Base-by-base conservation (phyloP, 2,113 vertebrate genomes). In the Dicrurus megarhynchus region DNA sequence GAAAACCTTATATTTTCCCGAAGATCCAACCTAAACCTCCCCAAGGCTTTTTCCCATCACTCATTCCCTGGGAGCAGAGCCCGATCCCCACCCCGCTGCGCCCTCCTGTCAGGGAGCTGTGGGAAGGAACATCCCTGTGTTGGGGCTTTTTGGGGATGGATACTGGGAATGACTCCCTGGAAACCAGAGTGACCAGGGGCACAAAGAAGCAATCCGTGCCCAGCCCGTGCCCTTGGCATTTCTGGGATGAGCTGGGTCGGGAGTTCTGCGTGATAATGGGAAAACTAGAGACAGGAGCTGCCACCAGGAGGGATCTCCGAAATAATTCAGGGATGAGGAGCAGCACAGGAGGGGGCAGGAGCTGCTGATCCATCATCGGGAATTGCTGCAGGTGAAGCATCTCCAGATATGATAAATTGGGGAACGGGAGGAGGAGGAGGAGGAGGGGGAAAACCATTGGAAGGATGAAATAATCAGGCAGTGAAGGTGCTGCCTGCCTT, bases 21-120 rank as follows among this genome's bases (percentile, higher is more conserved):
- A 15, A 63, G 57, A 56, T 18, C 49, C 64, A n/a, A 7, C 23
- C 71, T 16, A 13, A 63, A 35, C 17, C 57, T 56, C 24, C 49
- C 20, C 1, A 2, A 15, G 57, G 30, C 3, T 19, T 30, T 63
- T 63, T 49, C 44, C 76, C 2, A 2, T 13, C 55, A 3, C 55
- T 24, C 32, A 4, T 32, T 14, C 53, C 85, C 35, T 14, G 50
- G 30, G 56, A 79, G 41, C 57, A 49, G 56, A 71, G 65, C 49
- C 16, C 4, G 2, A 8, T 23, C 19, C 84, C 35, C 23, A 6
- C 30, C 19, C 1, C 0, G 33, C 46, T 44, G 27, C 2, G 2
- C 50, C 32, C 47, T 73, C 68, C 81, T 28, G 46, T 0, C 83
- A 24, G 52, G 61, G 57, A 41, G 53, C 19, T 73, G 39, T 14